These are phyloP conservation scores for Sibirionetta formosa DNA, from an alignment of 2,797 vertebrate genomes.

Conservation along the genomic window DNA sequence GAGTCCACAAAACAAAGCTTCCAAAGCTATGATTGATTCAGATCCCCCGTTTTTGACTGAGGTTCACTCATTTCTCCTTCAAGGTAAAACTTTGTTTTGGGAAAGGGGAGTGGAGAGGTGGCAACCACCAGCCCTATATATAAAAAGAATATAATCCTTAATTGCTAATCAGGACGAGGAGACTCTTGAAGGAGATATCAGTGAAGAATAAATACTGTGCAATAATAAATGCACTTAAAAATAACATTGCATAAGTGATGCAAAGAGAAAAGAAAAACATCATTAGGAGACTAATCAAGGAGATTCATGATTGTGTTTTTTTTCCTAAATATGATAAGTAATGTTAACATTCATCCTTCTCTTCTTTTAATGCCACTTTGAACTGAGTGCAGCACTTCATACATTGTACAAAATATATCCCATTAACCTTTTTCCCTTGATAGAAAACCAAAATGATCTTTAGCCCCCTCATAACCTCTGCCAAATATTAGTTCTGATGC, in stretches of 20 bases:
- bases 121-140: background rate
- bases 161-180: constrained; percentile 7
- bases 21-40: background rate
- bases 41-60: background rate
- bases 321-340: background rate
- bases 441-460: constrained; percentile 7
- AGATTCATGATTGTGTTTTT: background rate
- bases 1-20: background rate
- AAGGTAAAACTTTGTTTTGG: background rate
- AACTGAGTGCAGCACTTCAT: background rate
- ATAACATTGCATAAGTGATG: background rate
- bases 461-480: background rate
- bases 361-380: background rate
- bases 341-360: background rate
- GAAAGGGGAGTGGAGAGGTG: no score
- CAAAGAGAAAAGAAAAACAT: constrained; percentile 13
- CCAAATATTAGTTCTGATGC: background rate
- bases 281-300: background rate
- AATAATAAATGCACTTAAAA: background rate
- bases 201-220: background rate
- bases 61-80: background rate
- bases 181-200: background rate
- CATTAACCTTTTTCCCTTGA: constrained; percentile 5
- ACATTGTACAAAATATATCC: background rate
- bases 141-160: background rate